A percentile compares a stretch with the other conserved stretches of the same genome.
Conservation (phyloP, 2,797 vertebrate genomes). For the Mycteria americana region DNA sequence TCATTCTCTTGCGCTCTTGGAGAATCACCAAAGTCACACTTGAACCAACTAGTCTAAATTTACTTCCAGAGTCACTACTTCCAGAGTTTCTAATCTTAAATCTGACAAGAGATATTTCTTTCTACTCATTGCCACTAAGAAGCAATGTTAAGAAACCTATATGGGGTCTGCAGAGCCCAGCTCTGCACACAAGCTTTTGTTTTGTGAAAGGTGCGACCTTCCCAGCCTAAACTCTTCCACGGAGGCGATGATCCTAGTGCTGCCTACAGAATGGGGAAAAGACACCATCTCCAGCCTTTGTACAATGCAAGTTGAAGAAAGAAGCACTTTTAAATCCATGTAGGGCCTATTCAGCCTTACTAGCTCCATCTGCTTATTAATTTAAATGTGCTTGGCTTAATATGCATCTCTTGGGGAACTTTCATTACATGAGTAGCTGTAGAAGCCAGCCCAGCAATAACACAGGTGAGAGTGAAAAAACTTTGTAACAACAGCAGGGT, state of each 20-base stretch:
- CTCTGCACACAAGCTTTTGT: not conserved
- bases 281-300: not conserved
- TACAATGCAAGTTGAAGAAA: not conserved
- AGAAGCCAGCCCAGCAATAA: not conserved
- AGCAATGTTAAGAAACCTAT: not conserved
- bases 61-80: not conserved
- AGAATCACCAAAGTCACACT: not conserved
- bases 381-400: not conserved
- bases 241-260: fast-evolving
- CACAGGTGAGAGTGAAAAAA: not conserved
- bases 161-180: not conserved
- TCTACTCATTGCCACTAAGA: not conserved
- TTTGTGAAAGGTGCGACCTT: not conserved
- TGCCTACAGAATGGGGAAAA: not conserved
- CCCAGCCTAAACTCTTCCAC: not conserved
- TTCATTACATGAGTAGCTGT: not conserved
- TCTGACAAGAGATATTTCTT: not conserved
- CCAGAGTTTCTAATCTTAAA: not conserved
- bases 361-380: not conserved
- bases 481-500: not conserved
- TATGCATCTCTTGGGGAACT: not conserved
- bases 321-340: not conserved
- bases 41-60: not conserved
- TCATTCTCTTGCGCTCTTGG: not conserved
- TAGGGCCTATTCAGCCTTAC: not conserved